Conservation (phyloP, 2,888 invertebrate species). For the Xylocampa areola region DNA sequence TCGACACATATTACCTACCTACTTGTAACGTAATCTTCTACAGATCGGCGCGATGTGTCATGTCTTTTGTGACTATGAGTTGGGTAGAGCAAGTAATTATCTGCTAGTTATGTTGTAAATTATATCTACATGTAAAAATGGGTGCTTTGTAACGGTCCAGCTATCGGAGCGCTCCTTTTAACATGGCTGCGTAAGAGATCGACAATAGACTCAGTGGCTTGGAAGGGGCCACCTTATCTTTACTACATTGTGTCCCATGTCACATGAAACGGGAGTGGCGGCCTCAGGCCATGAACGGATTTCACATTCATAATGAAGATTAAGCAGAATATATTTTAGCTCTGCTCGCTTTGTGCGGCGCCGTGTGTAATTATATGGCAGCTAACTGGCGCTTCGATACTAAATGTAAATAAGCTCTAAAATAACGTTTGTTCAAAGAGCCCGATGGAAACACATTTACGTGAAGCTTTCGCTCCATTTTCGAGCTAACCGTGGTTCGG, state of each 20-base stretch:
- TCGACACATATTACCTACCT: slow-evolving; percentile 23
- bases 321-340: slow-evolving; percentile 69
- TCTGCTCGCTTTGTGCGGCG: slow-evolving; percentile 55
- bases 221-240: slow-evolving; percentile 88
- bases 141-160: slow-evolving; percentile 66
- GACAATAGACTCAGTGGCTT: slow-evolving; percentile 86
- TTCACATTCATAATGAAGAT: slow-evolving; percentile 84
- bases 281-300: slow-evolving; percentile 79
- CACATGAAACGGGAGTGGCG: slow-evolving; percentile 82
- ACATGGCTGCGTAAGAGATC: slow-evolving; percentile 84
- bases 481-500: slow-evolving; percentile 67
- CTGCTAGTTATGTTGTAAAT: slow-evolving; percentile 55
- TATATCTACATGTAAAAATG: slow-evolving; percentile 64
- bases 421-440: slow-evolving; percentile 63
- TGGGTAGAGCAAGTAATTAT: slow-evolving; percentile 46
- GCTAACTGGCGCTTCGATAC: slow-evolving; percentile 61
- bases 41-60: slow-evolving; percentile 28
- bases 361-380: slow-evolving; percentile 59
- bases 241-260: slow-evolving; percentile 86
- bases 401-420: slow-evolving; percentile 60
- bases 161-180: slow-evolving; percentile 76
- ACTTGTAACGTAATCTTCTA: slow-evolving; percentile 16
- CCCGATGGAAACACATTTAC: slow-evolving; percentile 62
- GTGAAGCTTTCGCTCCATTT: slow-evolving; percentile 63
- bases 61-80: slow-evolving; percentile 27